phyloP scores from a whole-genome alignment of 2,113 vertebrate genomes.

The Toxostoma redivivum region DNA sequence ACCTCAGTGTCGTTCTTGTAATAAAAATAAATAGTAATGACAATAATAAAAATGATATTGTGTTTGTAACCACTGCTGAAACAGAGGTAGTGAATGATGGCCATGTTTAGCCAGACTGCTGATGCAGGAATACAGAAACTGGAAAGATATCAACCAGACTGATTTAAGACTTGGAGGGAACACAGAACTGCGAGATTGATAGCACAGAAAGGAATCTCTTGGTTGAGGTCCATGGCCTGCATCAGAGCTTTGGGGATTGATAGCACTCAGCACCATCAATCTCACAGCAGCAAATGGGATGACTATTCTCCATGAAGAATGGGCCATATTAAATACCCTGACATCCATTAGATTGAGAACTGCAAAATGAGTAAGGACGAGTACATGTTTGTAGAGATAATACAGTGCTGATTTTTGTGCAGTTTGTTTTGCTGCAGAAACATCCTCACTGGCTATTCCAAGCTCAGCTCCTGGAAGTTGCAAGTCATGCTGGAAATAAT shows the following conservation, averaged over 20 bases:
- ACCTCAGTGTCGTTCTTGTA: not conserved
- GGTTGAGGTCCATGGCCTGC: conserved; percentile 74
- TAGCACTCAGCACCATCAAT: conserved; percentile 72
- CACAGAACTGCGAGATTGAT: conserved; percentile 75
- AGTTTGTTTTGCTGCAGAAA: conserved; percentile 46
- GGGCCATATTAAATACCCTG: conserved; percentile 78
- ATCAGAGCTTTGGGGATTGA: conserved; percentile 80
- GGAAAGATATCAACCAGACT: conserved; percentile 72
- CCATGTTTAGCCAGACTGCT: conserved; percentile 74
- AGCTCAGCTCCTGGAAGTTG: not conserved
- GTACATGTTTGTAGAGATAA: conserved; percentile 73
- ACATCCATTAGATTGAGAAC: conserved; percentile 80
- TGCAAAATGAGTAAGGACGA: conserved; percentile 71
- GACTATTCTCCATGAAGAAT: conserved; percentile 77
- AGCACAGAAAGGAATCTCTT: conserved; percentile 74
- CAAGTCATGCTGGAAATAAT: conserved; percentile 5
- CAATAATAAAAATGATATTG: conserved; percentile 21
- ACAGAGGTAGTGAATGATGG: conserved; percentile 68
- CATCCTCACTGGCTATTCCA: not conserved
- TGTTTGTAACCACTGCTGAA: conserved; percentile 63
- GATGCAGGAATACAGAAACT: conserved; percentile 76
- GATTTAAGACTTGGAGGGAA: conserved; percentile 73
- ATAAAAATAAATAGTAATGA: conserved; percentile 37
- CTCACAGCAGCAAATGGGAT: conserved; percentile 75
- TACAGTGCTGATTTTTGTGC: conserved; percentile 64